Base-by-base conservation (phyloP, 1,140 invertebrate genomes). In the Maconellicoccus hirsutus region DNA sequence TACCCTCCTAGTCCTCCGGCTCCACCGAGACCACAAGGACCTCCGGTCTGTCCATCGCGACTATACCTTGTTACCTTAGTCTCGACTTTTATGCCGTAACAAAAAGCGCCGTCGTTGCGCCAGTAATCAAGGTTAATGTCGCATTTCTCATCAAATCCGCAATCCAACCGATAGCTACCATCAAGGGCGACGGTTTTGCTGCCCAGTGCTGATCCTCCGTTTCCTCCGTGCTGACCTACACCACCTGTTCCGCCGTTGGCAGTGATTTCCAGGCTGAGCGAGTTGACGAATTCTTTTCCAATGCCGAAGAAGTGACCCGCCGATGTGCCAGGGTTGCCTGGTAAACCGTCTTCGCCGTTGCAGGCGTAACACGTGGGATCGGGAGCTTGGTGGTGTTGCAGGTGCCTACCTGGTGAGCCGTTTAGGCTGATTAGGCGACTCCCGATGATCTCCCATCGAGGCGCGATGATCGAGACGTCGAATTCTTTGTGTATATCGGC, bases 391-490 rank as follows among this genome's bases (percentile, higher is more conserved):
- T 23, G 1, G 16, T 12, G 22, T 4, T 1, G 3, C 19, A 4
- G 8, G 19, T 12, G 2, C 8, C 4, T 2, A 6, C 19, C 61
- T 8, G 8, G 21, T 23, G 8, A 10, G 4, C 71, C 66, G 21
- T 66, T 52, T 52, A 73, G 21, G n/a, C 66, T 52, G 1, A 73
- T 71, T 2, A 21, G 21, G 8, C 16, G 4, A 2, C 0, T 22
- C 16, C 39, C 66, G 14, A 33, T n/a, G 25, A 71, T 52, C 6
- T 71, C 70, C 72, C 72, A 71, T 21, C 26, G 19, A 38, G 72
- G 72, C 1, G 72, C 33, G 3, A 71, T 70, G 1, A 71, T 52
- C 12, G 59, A 61, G 12, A 71, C 27, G 22, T 29, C 61, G 8
- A 19, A 63, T 14, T 21, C 26, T 59, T 12, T 6, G 3, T n/a